phyloP scores from a whole-genome alignment of 2,797 vertebrate species.

The Enteromius thamalakanensis region DNA sequence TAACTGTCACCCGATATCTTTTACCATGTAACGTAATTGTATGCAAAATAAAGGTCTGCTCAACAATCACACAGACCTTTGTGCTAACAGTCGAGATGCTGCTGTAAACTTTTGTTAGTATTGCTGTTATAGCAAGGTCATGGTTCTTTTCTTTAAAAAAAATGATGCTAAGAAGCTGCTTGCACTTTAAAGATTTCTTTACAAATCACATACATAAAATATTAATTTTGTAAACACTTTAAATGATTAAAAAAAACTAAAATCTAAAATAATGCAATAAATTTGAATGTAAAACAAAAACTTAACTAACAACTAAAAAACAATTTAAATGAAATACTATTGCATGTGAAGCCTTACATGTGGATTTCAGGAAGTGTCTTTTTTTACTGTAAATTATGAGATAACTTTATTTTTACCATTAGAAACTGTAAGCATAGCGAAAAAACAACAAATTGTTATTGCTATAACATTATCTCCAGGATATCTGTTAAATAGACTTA shows the following conservation, averaged over 20 bases:
- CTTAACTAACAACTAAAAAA: neutral
- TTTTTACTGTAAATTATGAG: neutral
- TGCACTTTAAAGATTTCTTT: neutral
- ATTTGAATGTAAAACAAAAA: neutral
- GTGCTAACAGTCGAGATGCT: neutral
- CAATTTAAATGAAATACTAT: neutral
- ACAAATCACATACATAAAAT: neutral
- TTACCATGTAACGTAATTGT: neutral
- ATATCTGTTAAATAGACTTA: neutral
- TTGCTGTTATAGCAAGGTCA: neutral
- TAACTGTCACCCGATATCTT: neutral
- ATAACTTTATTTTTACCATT: neutral
- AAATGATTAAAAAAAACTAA: neutral
- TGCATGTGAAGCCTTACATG: neutral
- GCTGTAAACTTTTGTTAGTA: neutral
- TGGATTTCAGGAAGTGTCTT: neutral
- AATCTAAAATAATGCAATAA: neutral
- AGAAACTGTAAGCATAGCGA: neutral
- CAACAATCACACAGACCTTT: neutral
- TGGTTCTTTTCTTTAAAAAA: neutral
- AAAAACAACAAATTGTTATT: neutral
- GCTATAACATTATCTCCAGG: neutral
- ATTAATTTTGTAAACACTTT: neutral
- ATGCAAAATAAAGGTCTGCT: neutral
- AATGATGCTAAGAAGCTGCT: neutral